These are phyloP conservation scores for Camelus bactrianus DNA, from an alignment of 2,113 vertebrate genomes.

Conservation along the genomic window DNA sequence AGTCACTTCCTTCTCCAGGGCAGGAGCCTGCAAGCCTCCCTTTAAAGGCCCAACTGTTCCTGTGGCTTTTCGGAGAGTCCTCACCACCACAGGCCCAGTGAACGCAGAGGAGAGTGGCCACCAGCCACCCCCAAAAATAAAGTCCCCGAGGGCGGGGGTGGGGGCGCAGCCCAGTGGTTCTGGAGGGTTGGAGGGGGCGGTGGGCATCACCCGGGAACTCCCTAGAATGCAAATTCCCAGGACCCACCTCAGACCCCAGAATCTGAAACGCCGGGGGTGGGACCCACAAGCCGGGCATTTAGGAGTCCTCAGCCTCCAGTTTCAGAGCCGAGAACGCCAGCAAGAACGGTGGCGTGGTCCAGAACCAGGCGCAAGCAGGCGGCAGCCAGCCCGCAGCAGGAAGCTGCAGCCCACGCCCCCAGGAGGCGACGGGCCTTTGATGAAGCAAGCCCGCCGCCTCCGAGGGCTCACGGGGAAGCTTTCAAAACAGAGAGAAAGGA, in stretches of 20 bases:
- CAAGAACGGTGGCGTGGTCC: neutral
- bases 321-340: neutral
- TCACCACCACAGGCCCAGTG: too few relatives aligned
- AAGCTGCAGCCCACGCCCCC: neutral
- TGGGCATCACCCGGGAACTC: neutral
- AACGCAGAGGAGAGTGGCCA: too few relatives aligned
- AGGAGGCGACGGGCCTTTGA: neutral
- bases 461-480: rapidly evolving
- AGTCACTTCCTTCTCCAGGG: neutral
- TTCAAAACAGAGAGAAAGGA: too few relatives aligned
- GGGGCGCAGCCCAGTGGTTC: too few relatives aligned
- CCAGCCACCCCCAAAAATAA: too few relatives aligned
- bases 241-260: neutral
- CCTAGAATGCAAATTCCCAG: neutral
- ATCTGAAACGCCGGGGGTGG: neutral
- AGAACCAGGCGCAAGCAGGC: neutral
- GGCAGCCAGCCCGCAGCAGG: neutral
- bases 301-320: neutral
- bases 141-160: too few relatives aligned
- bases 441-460: too few relatives aligned
- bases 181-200: too few relatives aligned
- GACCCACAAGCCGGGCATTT: too few relatives aligned
- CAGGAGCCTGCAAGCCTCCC: neutral
- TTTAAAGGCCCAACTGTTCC: neutral
- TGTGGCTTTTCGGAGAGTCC: neutral